These are phyloP conservation scores for Neodiprion virginianus DNA, from an alignment of 1,140 invertebrate genomes.

Conservation along the genomic window DNA sequence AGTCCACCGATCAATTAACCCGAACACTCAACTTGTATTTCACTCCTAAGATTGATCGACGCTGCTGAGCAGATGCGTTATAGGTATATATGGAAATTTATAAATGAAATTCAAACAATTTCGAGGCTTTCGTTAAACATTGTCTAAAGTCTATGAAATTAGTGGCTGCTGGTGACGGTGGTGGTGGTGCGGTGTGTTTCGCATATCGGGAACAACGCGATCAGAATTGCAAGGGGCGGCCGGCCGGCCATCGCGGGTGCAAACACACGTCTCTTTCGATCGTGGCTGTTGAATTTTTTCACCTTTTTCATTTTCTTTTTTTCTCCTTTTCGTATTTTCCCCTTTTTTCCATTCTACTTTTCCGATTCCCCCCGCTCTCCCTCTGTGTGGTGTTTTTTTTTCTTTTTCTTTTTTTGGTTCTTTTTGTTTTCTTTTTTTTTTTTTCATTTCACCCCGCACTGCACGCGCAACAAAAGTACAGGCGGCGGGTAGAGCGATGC, in stretches of 20 bases:
- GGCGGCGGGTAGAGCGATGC: conserved; percentile 37
- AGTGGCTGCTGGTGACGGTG: neutral
- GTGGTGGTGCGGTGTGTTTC: neutral
- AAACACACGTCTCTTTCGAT: conserved; percentile 4
- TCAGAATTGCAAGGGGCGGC: too few species aligned
- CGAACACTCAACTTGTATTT: neutral
- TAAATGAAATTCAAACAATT: neutral
- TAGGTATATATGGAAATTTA: neutral
- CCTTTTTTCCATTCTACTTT: neutral
- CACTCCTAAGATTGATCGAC: neutral
- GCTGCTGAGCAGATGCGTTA: neutral
- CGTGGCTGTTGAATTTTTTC: neutral
- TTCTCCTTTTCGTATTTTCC: neutral
- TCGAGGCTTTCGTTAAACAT: neutral
- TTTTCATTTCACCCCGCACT: conserved; percentile 32
- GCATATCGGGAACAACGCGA: neutral
- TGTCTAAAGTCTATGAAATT: neutral
- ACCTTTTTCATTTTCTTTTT: neutral
- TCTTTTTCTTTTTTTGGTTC: too few species aligned
- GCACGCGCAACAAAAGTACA: conserved; percentile 45
- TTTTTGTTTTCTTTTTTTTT: conserved; percentile 24
- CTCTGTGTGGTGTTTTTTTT: too few species aligned
- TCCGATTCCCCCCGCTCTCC: neutral
- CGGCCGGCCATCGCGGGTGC: neutral
- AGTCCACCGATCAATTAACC: too few species aligned